Base-by-base conservation (phyloP, 2,797 vertebrate genomes). In the Cryptoprocta ferox region DNA sequence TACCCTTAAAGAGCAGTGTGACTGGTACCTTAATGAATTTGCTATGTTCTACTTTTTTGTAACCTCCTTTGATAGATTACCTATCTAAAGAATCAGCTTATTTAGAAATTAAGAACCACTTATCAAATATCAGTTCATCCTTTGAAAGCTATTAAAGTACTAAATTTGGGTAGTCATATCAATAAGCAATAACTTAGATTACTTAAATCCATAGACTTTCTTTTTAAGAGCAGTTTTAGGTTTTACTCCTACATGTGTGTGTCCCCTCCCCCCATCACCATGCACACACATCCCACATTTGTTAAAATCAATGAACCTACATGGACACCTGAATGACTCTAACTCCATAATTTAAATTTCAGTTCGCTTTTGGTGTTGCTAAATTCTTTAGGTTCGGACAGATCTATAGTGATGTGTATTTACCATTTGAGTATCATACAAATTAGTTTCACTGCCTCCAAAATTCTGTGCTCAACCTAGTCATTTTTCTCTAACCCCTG, bases 71-170 rank as follows among this genome's bases (percentile, higher is more conserved):
- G 76, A 59, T 48, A 6, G 30, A 65, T 88, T 32, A 56, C 78
- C 39, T 94, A 15, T 73, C 5, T 45, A 53, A 75, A 84, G 24
- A 78, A 61, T 12, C 11, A 68, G 8, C 14, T 79, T 26, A 94
- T 50, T 16, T n/a, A 83, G 35, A 96, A 66, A 80, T 83, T 95
- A 93, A 48, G 53, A 71, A 71, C 6, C 56, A 82, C 28, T 2
- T 75, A 13, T 70, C 73, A 93, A 45, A 13, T 88, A 5, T 56
- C 42, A 18, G 0, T 56, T 71, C 32, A 91, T 73, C 48, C n/a
- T 79, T 95, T 83, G 19, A 96, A 95, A 92, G 4, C 10, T 94
- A 15, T 84, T 85, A 85, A 94, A 81, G 37, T 87, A 14, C 14
- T 83, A 73, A 7, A 53, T 88, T 89, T 95, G 21, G 5, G 3